Conservation (phyloP, 2,888 invertebrate species). For the Ectobius pallidus region DNA sequence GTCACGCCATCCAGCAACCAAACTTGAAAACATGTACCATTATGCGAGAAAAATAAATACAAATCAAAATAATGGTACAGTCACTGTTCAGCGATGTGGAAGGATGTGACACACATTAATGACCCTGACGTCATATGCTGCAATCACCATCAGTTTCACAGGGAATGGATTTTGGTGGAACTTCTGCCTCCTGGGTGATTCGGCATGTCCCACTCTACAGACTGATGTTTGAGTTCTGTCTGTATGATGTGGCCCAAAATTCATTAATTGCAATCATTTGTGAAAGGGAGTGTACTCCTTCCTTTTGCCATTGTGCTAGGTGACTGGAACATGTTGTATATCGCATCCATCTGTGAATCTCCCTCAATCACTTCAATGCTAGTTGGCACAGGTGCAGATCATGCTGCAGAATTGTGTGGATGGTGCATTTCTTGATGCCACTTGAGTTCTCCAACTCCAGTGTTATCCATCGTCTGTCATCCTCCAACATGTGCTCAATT, state of each 20-base stretch:
- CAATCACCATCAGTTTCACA: no score
- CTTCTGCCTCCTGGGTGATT: no score
- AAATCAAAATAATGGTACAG: no score
- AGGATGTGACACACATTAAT: no score
- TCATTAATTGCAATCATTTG: slow-evolving; percentile 2
- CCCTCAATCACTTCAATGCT: neutral
- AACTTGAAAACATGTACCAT: no score
- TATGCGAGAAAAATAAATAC: no score
- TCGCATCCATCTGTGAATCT: neutral
- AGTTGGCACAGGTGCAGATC: neutral
- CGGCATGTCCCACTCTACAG: no score
- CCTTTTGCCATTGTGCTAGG: neutral
- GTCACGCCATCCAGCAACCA: no score
- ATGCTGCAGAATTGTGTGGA: neutral
- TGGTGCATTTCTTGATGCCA: neutral
- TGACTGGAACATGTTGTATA: neutral
- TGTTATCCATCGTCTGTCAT: neutral
- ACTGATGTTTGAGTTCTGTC: neutral
- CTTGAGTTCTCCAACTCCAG: neutral
- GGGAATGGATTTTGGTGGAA: no score
- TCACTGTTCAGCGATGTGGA: no score
- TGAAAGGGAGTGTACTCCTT: neutral
- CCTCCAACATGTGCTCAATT: neutral
- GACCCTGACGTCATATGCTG: no score
- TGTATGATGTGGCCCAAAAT: neutral